Percentiles rank a stretch among this genome's conserved stretches.
phyloP scores from a whole-genome alignment of 2,113 vertebrate species.

The Sakesphorus luctuosus region DNA sequence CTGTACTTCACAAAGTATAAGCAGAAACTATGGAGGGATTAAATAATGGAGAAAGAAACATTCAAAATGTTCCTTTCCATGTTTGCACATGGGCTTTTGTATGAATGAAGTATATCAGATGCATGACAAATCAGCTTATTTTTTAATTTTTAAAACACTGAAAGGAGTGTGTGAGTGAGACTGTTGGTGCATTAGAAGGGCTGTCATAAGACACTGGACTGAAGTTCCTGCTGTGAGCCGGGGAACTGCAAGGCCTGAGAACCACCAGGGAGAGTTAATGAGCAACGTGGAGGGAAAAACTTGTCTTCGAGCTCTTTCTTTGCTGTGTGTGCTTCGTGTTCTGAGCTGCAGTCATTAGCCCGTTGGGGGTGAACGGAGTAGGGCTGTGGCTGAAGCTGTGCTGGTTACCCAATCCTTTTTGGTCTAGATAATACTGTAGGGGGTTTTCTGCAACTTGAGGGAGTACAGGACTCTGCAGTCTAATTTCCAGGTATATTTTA shows the following conservation, averaged over 20 bases:
- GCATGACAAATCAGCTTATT: constrained; percentile 7
- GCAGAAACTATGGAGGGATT: constrained; percentile 17
- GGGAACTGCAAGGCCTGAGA: neutral
- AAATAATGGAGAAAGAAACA: constrained; percentile 25
- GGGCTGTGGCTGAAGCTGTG: rapidly evolving
- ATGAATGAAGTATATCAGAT: constrained; percentile 33
- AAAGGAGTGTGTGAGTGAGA: neutral
- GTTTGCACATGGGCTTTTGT: constrained; percentile 29
- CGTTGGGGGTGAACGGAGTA: rapidly evolving
- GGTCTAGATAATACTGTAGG: neutral
- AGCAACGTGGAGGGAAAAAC: neutral
- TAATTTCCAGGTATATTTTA: neutral
- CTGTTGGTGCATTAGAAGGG: neutral
- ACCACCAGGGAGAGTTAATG: neutral
- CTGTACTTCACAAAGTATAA: constrained; percentile 24
- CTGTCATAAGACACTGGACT: neutral
- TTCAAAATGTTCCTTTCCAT: constrained; percentile 32
- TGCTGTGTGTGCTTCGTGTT: neutral
- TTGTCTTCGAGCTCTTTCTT: neutral
- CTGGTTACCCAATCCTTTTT: neutral
- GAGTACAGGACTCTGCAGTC: neutral
- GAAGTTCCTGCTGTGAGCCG: neutral
- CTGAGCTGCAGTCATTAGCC: neutral
- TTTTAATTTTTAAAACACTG: constrained; percentile 44
- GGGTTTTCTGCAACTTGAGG: neutral